A percentile compares a stretch with the other conserved stretches of the same genome.
Evolutionary conservation across 2,888 invertebrate species (phyloP).

Genomic region (Bellardia bayeri): DNA sequence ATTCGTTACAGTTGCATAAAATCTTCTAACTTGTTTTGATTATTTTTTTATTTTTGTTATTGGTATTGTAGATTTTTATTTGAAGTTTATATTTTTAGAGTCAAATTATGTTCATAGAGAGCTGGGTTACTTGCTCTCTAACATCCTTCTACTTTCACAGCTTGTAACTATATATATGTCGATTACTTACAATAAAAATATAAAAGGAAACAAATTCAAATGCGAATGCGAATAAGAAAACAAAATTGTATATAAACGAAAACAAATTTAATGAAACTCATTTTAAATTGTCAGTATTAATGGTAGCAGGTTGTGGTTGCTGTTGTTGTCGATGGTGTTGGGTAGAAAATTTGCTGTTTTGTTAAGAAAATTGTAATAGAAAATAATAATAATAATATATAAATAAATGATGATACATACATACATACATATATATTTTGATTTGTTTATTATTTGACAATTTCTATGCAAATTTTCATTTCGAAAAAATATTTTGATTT

Average conservation of each 20-base stretch:
- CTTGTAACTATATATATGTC: background rate
- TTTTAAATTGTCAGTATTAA: conserved; percentile 47
- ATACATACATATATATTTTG: conserved; percentile 17
- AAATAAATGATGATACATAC: conserved; percentile 49
- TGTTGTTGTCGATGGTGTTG: background rate
- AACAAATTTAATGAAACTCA: conserved; percentile 63
- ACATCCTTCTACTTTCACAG: background rate
- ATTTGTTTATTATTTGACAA: conserved; percentile 68
- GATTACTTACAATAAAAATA: conserved; percentile 34
- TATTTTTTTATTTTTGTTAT: background rate
- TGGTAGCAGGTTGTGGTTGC: background rate
- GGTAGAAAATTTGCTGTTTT: conserved; percentile 15
- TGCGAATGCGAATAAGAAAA: background rate
- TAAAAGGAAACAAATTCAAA: background rate
- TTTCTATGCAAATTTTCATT: conserved; percentile 60
- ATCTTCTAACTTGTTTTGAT: background rate
- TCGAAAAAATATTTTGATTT: conserved; percentile 6
- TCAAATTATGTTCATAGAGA: conserved; percentile 24
- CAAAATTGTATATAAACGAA: conserved; percentile 49
- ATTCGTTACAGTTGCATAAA: no score
- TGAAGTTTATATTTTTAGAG: conserved; percentile 21
- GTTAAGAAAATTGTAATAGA: conserved; percentile 1
- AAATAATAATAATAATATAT: conserved; percentile 34
- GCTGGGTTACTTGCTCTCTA: background rate
- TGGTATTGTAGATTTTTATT: conserved; percentile 21